Evolutionary conservation across 2,888 invertebrate genomes (phyloP), one percentile per base, ranked within the genome.

Genomic region (Gonocerus acuteangulatus): DNA sequence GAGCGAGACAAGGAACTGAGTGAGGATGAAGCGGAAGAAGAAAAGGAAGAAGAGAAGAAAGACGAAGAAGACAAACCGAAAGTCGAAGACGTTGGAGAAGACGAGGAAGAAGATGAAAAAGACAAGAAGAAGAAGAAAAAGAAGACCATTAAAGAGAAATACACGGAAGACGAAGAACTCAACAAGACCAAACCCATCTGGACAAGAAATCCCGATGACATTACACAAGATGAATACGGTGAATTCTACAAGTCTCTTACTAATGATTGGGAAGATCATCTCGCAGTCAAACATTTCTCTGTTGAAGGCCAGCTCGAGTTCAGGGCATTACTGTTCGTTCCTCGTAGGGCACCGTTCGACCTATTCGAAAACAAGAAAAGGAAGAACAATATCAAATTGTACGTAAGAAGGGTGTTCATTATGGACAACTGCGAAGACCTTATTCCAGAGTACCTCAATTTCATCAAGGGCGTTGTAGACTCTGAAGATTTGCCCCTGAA

Each of bases 361-460:
- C 82, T 99, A 48, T 99, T 99, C 69, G 97, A 99, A 73, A 96
- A 95, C 79, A 93, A 93, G 77, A 97, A 96, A 76, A 87, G 90
- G 74, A 95, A 95, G 81, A 97, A 97, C 79, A 95, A 95, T 79
- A 97, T 99, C 73, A 99, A 99, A 73, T 75, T 97, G 72, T 97
- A 99, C 70, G 97, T 99, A 0, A 84, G 97, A 59, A 82, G 97
- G 66, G 97, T 99, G 0, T 99, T 99, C 82, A 99, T 99, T 76
- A 97, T 97, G 96, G 97, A 99, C 78, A 97, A 97, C 80, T 97
- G 97, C 72, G 96, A 97, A 73, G 97, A 99, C 72, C 80, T 99
- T n/a, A 97, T 99, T 72, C 97, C 97, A 0, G 96, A 97, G 74
- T 99, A 97, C 77, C 79, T 99, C 68, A 96, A 92, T 80, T 93